Evolutionary conservation across 1,140 invertebrate species (phyloP), one percentile per base, ranked within the genome.

Genomic region (Uloborus diversus): DNA sequence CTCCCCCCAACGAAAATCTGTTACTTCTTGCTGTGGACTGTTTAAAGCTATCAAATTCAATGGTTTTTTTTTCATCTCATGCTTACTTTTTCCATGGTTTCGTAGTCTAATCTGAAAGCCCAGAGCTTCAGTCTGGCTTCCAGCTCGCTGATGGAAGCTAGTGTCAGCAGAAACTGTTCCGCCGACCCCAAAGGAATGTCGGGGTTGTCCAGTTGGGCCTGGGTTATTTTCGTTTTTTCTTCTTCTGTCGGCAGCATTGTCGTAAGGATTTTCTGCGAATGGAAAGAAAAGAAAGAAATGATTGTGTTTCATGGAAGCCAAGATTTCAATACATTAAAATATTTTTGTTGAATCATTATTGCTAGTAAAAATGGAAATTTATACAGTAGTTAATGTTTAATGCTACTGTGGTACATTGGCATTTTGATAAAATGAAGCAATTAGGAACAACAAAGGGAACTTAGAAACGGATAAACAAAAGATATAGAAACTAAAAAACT

Each of bases 31-130:
- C n/a, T n/a, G n/a, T n/a, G n/a, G n/a, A n/a, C n/a, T n/a, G n/a
- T n/a, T n/a, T n/a, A n/a, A n/a, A 57, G 7, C 23, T 13, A 57
- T 57, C 9, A n/a, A 25, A 7, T 57, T 14, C 53, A 11, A 32
- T 23, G 25, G 28, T 28, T 14, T 17, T 3, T 28, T 7, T 42
- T 42, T 14, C n/a, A n/a, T n/a, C n/a, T n/a, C n/a, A 5, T 32
- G 83, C 88, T 87, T 87, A 95, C 94, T 88, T 92, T 93, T 89
- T 99, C 97, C 81, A 94, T 92, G 85, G 93, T 94, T 86, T 99
- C 97, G 87, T 98, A 99, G 89, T 99, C 98, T 37, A 99, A 88
- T 86, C 98, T 98, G 88, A 99, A 99, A 66, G 97, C 92, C 98
- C 98, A 99, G 69, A 99, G 89, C 33, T 73, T 79, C 9, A 99